Percentiles rank a stretch among this genome's conserved stretches.
These are phyloP conservation scores for Neolamprologus devosi DNA, from an alignment of 2,113 vertebrate genomes.

Conservation along the genomic window DNA sequence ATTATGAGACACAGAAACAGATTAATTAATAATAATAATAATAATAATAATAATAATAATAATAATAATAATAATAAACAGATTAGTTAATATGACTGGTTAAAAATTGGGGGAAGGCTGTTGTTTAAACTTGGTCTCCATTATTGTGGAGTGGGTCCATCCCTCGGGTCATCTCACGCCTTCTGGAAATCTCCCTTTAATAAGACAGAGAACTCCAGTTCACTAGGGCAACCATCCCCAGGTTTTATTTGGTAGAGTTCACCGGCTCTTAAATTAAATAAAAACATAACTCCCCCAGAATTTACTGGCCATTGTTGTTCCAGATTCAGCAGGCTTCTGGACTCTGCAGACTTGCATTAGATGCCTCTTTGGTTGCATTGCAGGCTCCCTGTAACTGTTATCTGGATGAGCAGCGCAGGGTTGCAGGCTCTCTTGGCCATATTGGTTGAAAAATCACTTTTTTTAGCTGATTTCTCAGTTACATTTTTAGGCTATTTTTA, in stretches of 20 bases:
- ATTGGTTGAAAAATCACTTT: background rate
- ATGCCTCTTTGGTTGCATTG: background rate
- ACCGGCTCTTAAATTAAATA: background rate
- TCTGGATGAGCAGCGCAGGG: background rate
- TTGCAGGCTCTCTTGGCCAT: background rate
- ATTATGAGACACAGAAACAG: background rate
- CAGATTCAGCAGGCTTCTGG: background rate
- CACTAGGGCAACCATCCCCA: background rate
- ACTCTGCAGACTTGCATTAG: rapidly evolving
- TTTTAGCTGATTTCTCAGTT: background rate
- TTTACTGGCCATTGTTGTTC: background rate
- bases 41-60: too few relatives aligned
- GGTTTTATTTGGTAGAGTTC: background rate
- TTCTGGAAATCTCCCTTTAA: background rate
- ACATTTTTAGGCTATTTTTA: background rate
- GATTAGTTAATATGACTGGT: background rate
- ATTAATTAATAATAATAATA: too few relatives aligned
- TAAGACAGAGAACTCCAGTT: background rate
- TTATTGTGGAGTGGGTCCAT: background rate
- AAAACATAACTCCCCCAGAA: background rate
- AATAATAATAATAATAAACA: too few relatives aligned
- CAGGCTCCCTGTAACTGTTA: background rate
- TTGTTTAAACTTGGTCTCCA: background rate
- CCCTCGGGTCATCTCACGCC: background rate
- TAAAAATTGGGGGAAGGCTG: background rate